phyloP scores from a whole-genome alignment of 64 coral and sea anemone species.

The Dendronephthya gigantea region DNA sequence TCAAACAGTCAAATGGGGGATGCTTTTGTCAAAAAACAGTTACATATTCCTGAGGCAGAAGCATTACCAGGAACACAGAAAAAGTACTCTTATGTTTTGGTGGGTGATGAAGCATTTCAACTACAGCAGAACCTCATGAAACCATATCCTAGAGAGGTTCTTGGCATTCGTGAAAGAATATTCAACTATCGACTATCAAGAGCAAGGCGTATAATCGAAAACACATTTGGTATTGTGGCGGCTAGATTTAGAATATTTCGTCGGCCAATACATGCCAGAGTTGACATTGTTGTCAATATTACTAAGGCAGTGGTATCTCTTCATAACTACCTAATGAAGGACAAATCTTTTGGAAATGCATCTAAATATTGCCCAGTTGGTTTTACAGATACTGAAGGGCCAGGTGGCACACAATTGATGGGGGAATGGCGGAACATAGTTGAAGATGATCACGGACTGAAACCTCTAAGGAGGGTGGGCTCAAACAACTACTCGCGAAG shows the following conservation, averaged over 20 bases:
- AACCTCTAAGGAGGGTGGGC: neutral
- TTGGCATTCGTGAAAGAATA: neutral
- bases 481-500: constrained; percentile 12
- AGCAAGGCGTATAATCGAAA: neutral
- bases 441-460: neutral
- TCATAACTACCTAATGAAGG: neutral
- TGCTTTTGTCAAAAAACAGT: neutral
- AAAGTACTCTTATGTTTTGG: neutral
- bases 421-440: neutral
- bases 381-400: neutral
- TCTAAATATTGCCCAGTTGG: neutral
- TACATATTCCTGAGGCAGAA: neutral
- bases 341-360: neutral
- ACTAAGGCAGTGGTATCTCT: neutral
- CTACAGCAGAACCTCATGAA: neutral
- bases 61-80: neutral
- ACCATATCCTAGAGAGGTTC: neutral
- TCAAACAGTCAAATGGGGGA: no score
- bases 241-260: neutral
- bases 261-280: neutral
- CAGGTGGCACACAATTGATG: neutral
- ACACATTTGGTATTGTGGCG: neutral
- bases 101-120: neutral
- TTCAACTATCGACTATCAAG: neutral
- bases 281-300: neutral